Conservation (phyloP, 2,797 vertebrate species). For the Muscicapa striata region DNA sequence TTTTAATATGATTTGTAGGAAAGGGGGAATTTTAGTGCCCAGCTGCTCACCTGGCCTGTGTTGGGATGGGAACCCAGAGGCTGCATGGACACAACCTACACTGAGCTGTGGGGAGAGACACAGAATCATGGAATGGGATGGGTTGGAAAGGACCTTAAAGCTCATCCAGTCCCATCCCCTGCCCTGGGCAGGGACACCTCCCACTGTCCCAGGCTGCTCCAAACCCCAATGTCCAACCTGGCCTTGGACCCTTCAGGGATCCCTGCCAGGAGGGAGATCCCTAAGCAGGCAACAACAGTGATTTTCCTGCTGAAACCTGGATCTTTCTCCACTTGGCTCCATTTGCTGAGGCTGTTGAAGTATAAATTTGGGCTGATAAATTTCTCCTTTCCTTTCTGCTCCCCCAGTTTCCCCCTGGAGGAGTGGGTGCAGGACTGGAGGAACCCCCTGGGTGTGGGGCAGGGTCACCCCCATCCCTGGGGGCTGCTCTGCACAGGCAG, state of each 20-base stretch:
- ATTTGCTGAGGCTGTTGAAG: not conserved
- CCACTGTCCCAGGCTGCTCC: not conserved
- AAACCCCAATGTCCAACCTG: not conserved
- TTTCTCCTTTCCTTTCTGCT: not conserved
- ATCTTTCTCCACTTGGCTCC: not conserved
- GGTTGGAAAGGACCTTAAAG: not conserved
- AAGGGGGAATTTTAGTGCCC: not conserved
- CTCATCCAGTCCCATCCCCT: rapidly evolving
- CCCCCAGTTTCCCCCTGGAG: not conserved
- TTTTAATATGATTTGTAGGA: not conserved
- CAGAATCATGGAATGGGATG: not conserved
- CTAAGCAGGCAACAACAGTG: not conserved
- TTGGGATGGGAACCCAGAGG: not conserved
- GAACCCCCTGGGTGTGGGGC: not conserved
- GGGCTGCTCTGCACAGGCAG: not conserved
- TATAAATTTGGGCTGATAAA: not conserved
- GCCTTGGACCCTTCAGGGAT: not conserved
- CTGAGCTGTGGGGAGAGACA: not conserved
- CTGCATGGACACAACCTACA: not conserved
- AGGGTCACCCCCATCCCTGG: not conserved
- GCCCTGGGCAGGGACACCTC: not conserved
- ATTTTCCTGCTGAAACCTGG: not conserved
- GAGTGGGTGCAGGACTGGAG: rapidly evolving
- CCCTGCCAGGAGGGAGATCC: not conserved
- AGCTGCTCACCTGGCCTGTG: not conserved